Percentiles rank a stretch among this genome's conserved stretches.
Conservation (phyloP, 1,140 invertebrate genomes). For the Ctenoplectra terminalis region DNA sequence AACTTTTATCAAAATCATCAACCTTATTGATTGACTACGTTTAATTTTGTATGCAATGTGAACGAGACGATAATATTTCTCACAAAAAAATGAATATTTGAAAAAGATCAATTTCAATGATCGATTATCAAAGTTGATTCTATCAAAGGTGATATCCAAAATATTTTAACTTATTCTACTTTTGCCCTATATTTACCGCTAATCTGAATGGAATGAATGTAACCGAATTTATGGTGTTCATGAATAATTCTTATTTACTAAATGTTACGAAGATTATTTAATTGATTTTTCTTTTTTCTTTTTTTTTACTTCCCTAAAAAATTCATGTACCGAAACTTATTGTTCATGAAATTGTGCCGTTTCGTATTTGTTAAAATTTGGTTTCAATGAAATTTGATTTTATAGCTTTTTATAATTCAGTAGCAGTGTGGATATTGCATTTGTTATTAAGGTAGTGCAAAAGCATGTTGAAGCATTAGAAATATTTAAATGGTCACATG, state of each 20-base stretch:
- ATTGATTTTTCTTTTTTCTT: slow-evolving; percentile 9
- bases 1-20: slow-evolving; percentile 52
- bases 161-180: slow-evolving; percentile 55
- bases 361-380: slow-evolving; percentile 35
- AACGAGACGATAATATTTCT: slow-evolving; percentile 25
- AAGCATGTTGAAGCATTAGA: slow-evolving; percentile 61
- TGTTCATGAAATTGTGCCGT: slow-evolving; percentile 41
- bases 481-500: slow-evolving; percentile 44
- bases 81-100: slow-evolving; percentile 35
- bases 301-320: slow-evolving; percentile 30
- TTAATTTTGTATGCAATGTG: slow-evolving; percentile 37
- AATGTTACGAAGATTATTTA: slow-evolving; percentile 21
- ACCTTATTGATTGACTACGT: slow-evolving; percentile 54
- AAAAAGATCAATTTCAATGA: slow-evolving; percentile 40
- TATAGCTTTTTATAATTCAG: slow-evolving; percentile 30
- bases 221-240: slow-evolving; percentile 17
- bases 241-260: slow-evolving; percentile 14
- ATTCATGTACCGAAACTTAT: slow-evolving; percentile 41
- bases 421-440: slow-evolving; percentile 45
- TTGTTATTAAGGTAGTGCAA: slow-evolving; percentile 63
- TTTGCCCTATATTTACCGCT: slow-evolving; percentile 47
- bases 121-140: slow-evolving; percentile 46
- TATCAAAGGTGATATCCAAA: slow-evolving; percentile 58
- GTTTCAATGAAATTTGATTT: slow-evolving; percentile 65
- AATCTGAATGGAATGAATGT: slow-evolving; percentile 35